These are phyloP conservation scores for Osmerus eperlanus DNA, from an alignment of 2,113 vertebrate genomes.

Conservation along the genomic window DNA sequence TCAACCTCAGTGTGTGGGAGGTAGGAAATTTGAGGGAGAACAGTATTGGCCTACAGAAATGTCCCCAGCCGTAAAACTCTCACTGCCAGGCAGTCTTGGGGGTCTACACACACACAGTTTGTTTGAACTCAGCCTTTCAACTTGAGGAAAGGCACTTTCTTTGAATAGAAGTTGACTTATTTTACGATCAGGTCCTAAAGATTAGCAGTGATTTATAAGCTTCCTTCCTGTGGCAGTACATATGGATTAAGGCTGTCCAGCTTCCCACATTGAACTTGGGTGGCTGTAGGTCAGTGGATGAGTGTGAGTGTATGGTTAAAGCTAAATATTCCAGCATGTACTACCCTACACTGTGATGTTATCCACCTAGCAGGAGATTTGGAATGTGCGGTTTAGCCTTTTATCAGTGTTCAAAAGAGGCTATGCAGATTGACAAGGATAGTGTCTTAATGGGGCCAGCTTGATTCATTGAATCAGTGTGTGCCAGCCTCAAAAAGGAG, in stretches of 20 bases:
- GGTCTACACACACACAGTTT: conserved; percentile 57
- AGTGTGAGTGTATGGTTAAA: conserved; percentile 4
- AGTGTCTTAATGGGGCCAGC: not conserved
- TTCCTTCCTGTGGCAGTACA: conserved; percentile 86
- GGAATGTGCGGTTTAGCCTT: conserved; percentile 37
- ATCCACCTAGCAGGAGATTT: not conserved
- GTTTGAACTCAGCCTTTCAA: conserved; percentile 86
- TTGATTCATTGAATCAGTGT: conserved; percentile 1
- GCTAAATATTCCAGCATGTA: conserved; percentile 16
- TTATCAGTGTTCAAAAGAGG: conserved; percentile 27
- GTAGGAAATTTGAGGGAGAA: conserved; percentile 63
- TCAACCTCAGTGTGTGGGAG: not conserved
- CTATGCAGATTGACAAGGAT: conserved; percentile 26
- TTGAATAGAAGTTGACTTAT: conserved; percentile 86
- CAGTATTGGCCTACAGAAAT: conserved; percentile 80
- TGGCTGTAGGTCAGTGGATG: conserved; percentile 25
- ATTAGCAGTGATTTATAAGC: conserved; percentile 93
- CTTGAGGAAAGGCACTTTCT: conserved; percentile 85
- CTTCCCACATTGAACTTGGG: conserved; percentile 79
- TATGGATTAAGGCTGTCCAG: conserved; percentile 84
- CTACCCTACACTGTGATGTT: conserved; percentile 31
- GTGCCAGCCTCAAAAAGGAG: not conserved
- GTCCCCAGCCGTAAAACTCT: conserved; percentile 76
- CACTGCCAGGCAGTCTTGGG: conserved; percentile 31
- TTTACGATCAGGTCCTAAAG: conserved; percentile 87